phyloP scores from a whole-genome alignment of 2,888 invertebrate genomes.

The Amiota mariae region DNA sequence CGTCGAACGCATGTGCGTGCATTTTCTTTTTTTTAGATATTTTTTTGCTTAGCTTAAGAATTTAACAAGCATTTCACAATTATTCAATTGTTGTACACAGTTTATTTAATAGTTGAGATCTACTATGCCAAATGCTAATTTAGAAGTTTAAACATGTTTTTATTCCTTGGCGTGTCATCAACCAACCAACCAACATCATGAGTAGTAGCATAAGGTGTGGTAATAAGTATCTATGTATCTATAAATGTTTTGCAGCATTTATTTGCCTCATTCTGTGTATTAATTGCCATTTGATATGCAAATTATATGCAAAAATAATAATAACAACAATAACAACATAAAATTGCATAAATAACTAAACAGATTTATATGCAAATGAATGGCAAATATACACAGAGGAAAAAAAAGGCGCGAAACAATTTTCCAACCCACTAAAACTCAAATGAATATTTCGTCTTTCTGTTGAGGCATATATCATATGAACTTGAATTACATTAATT shows the following conservation, averaged over 20 bases:
- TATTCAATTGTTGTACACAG: constrained; percentile 2
- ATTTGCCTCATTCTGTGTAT: constrained; percentile 32
- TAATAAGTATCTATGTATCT: background rate
- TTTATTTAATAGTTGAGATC: too few relatives aligned
- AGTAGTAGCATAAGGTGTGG: constrained; percentile 14
- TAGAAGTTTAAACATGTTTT: too few relatives aligned
- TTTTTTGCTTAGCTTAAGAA: background rate
- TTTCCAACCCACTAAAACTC: constrained; percentile 55
- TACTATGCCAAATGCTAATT: too few relatives aligned
- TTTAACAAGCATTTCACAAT: background rate
- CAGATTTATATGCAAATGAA: constrained; percentile 18
- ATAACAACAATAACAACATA: constrained; percentile 18
- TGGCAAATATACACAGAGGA: constrained; percentile 42
- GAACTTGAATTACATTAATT: constrained; percentile 59
- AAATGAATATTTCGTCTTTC: background rate
- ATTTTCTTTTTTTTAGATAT: background rate
- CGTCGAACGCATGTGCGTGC: constrained; percentile 20
- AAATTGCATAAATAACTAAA: constrained; percentile 36
- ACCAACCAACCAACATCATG: too few relatives aligned
- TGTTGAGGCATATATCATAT: constrained; percentile 21
- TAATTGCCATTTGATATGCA: constrained; percentile 64
- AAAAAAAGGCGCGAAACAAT: constrained; percentile 60
- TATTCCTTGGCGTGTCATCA: too few relatives aligned
- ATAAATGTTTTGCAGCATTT: constrained; percentile 8
- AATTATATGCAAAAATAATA: constrained; percentile 41